Evolutionary conservation across 2,113 vertebrate species (phyloP).

Genomic region (Gasterosteus aculeatus): DNA sequence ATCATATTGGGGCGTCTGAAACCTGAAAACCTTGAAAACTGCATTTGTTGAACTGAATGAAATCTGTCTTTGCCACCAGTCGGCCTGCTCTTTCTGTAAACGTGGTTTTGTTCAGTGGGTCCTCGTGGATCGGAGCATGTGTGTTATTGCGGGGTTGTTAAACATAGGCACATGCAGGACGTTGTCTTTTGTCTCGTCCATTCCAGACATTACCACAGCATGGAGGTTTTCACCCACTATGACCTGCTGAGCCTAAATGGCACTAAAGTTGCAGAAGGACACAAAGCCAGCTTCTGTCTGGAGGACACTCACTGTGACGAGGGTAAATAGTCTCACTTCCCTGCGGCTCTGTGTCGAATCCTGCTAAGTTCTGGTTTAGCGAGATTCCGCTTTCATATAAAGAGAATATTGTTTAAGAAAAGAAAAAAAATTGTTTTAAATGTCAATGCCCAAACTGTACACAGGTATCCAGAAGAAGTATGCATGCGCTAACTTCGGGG

Average conservation of each 20-base stretch:
- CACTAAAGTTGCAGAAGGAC: conserved; percentile 93
- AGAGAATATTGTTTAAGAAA: not conserved
- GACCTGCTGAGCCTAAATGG: conserved; percentile 91
- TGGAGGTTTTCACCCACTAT: conserved; percentile 98
- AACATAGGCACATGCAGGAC: not conserved
- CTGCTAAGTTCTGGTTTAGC: not conserved
- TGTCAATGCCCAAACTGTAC: not conserved
- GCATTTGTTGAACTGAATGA: not conserved
- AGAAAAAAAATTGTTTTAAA: not conserved
- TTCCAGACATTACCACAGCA: conserved; percentile 97
- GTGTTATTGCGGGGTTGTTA: not conserved
- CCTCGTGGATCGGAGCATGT: not conserved
- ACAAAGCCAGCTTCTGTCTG: conserved; percentile 98
- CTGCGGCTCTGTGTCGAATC: not conserved
- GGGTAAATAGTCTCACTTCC: conserved; percentile 75
- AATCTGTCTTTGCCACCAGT: not conserved
- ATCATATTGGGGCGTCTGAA: not conserved
- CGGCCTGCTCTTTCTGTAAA: not conserved
- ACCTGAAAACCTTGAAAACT: not conserved
- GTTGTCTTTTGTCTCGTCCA: conserved; percentile 14
- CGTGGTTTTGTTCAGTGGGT: not conserved
- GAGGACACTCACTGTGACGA: conserved; percentile 92
- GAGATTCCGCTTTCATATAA: not conserved
- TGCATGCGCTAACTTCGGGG: conserved; percentile 92
- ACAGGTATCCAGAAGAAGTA: conserved; percentile 91